Percentiles rank a stretch among this genome's conserved stretches.
These are phyloP conservation scores for Branchinecta lynchi DNA, from an alignment of 1,140 invertebrate genomes.

Conservation along the genomic window DNA sequence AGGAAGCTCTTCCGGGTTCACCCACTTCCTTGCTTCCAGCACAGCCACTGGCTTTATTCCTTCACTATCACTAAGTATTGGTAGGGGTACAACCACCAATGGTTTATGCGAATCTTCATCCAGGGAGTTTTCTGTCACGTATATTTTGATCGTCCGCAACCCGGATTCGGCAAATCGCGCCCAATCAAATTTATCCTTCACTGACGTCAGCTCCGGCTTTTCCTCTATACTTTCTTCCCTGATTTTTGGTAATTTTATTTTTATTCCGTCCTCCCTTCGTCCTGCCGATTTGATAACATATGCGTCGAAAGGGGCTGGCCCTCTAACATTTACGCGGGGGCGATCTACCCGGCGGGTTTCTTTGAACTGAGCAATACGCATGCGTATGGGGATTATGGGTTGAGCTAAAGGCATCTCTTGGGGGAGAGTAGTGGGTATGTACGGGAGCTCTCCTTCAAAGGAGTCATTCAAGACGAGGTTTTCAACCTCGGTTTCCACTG, in stretches of 20 bases:
- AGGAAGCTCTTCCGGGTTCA: slow-evolving; percentile 68
- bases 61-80: neutral
- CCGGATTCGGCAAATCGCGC: slow-evolving; percentile 21
- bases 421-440: slow-evolving; percentile 66
- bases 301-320: slow-evolving; percentile 58
- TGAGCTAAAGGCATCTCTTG: slow-evolving; percentile 60
- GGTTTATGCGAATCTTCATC: slow-evolving; percentile 16
- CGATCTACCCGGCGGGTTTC: slow-evolving; percentile 73
- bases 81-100: neutral
- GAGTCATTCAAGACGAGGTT: slow-evolving; percentile 54
- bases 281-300: slow-evolving; percentile 33
- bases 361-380: slow-evolving; percentile 48
- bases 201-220: slow-evolving; percentile 21
- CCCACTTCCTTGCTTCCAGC: slow-evolving; percentile 44
- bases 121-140: slow-evolving; percentile 25
- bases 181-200: slow-evolving; percentile 4
- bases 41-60: slow-evolving; percentile 1
- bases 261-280: slow-evolving; percentile 25
- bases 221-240: slow-evolving; percentile 25
- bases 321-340: slow-evolving; percentile 63
- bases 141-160: slow-evolving; percentile 32
- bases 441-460: slow-evolving; percentile 69
- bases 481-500: slow-evolving; percentile 18
- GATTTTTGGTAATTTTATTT: slow-evolving; percentile 27
- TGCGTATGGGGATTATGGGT: slow-evolving; percentile 59